Evolutionary conservation across 2,113 vertebrate genomes (phyloP).

Genomic region (Hemiscyllium ocellatum): DNA sequence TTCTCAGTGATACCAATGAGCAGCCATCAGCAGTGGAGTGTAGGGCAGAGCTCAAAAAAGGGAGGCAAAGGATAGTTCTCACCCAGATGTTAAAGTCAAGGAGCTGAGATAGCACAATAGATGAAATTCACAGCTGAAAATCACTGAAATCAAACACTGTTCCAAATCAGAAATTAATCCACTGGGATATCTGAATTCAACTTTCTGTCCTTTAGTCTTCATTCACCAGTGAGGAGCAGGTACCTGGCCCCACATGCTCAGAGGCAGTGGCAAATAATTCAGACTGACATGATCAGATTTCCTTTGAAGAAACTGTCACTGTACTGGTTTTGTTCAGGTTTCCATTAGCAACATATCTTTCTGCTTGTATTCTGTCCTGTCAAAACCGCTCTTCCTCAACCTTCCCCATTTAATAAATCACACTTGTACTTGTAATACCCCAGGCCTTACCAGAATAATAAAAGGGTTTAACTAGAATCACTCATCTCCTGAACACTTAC

Average conservation of each 20-base stretch:
- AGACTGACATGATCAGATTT: background rate
- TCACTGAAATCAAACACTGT: too few species aligned
- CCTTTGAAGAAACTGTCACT: background rate
- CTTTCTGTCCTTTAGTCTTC: too few species aligned
- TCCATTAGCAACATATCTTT: background rate
- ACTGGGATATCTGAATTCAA: too few species aligned
- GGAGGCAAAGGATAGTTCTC: background rate
- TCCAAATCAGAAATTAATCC: background rate
- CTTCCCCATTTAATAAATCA: too few species aligned
- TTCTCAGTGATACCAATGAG: too few species aligned
- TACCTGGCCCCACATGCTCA: background rate
- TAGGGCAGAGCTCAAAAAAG: too few species aligned
- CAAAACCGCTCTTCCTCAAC: background rate
- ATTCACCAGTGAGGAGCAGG: too few species aligned
- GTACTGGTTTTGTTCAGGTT: too few species aligned
- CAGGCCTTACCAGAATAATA: too few species aligned
- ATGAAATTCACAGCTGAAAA: background rate
- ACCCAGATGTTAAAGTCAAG: background rate
- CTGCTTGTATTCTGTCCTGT: background rate
- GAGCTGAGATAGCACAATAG: background rate
- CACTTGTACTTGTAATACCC: too few species aligned
- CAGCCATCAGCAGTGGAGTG: too few species aligned
- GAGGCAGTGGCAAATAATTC: background rate
- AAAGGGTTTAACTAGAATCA: background rate
- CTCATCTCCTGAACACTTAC: background rate